These are phyloP conservation scores for Peromyscus melanophrys DNA, from an alignment of 2,797 vertebrate genomes.

Conservation along the genomic window DNA sequence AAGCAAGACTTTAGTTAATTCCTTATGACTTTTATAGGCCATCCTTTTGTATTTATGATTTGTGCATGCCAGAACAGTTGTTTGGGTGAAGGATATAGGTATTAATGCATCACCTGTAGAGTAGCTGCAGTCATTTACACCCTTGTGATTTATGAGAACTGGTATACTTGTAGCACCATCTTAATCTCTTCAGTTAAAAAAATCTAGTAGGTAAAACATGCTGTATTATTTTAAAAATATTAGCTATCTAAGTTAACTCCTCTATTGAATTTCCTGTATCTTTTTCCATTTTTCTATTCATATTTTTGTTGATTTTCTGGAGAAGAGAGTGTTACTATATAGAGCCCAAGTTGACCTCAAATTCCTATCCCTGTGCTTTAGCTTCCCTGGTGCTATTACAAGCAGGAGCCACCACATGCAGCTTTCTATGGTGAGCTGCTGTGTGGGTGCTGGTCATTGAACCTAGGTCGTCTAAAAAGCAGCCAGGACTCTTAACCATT, in stretches of 20 bases:
- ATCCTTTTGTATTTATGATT: conserved; percentile 22
- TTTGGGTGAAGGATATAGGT: background rate
- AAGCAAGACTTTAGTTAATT: conserved; percentile 18
- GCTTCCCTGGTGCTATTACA: background rate
- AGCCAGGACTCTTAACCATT: background rate
- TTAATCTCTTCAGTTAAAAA: conserved; percentile 37
- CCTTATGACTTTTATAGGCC: background rate
- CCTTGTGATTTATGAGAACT: conserved; percentile 2
- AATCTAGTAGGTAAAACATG: background rate
- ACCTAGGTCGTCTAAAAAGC: background rate
- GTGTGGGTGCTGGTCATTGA: background rate
- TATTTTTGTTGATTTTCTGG: background rate
- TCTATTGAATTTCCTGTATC: background rate
- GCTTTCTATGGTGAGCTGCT: background rate
- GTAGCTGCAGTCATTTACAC: conserved; percentile 1
- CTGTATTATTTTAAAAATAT: background rate
- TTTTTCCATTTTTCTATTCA: background rate
- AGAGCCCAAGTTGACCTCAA: background rate
- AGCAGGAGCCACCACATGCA: background rate
- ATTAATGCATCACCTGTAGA: background rate
- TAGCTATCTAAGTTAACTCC: background rate
- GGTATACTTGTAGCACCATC: background rate
- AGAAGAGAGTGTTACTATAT: background rate
- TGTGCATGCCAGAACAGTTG: background rate
- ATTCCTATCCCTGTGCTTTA: background rate